These are phyloP conservation scores for Microtus richardsoni DNA, from an alignment of 2,113 vertebrate genomes.

Conservation along the genomic window DNA sequence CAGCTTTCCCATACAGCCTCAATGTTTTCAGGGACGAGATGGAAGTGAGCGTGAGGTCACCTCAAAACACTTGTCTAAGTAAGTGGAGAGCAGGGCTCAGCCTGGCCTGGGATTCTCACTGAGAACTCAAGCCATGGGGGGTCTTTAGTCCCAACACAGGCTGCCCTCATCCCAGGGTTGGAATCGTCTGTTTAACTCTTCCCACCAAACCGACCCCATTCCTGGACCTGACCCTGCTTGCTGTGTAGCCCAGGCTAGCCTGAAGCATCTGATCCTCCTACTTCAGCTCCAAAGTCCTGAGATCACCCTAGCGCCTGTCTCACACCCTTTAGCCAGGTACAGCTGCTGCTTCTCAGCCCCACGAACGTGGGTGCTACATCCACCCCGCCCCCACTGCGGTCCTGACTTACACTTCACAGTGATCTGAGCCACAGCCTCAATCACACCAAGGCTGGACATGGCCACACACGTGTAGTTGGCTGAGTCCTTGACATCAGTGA, in stretches of 20 bases:
- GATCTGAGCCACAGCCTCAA: constrained; percentile 97
- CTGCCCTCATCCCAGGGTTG: not conserved
- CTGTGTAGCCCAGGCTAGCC: not conserved
- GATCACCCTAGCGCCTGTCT: not conserved
- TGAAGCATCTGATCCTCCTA: not conserved
- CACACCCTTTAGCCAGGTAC: not conserved
- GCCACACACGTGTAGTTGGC: constrained; percentile 99
- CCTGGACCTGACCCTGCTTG: not conserved
- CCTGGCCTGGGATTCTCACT: no score
- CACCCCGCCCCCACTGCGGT: not conserved
- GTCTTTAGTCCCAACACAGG: no score
- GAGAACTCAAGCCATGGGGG: not conserved
- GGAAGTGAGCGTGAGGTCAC: not conserved
- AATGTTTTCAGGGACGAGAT: not conserved
- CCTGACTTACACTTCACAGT: constrained; percentile 96
- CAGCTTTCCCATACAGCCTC: not conserved
- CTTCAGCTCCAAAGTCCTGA: not conserved
- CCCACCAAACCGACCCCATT: no score
- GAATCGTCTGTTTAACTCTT: not conserved
- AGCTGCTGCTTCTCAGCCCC: not conserved
- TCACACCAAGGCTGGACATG: constrained; percentile 99
- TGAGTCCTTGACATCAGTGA: constrained; percentile 96
- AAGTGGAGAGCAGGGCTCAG: not conserved
- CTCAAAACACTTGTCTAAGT: not conserved
- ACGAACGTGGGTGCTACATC: accelerated